phyloP scores from a whole-genome alignment of 2,797 vertebrate genomes.

The Aeoliscus strigatus region DNA sequence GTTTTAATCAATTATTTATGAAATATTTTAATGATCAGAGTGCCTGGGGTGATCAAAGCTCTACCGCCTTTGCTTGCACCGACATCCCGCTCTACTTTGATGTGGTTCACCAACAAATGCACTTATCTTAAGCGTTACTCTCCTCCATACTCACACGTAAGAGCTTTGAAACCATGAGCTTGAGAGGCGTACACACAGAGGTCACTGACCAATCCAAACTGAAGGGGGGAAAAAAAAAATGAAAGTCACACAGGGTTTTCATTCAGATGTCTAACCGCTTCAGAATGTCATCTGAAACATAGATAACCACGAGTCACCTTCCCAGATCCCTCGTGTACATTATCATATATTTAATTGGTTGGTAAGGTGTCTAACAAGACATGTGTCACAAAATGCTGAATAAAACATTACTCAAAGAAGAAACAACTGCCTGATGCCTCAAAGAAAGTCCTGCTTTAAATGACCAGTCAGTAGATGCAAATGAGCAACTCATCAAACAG shows the following conservation, averaged over 20 bases:
- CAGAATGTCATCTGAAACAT: conserved; percentile 48
- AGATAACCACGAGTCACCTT: conserved; percentile 53
- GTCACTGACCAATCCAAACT: conserved; percentile 52
- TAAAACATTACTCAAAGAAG: conserved; percentile 63
- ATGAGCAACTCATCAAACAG: conserved; percentile 47
- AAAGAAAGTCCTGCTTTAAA: conserved; percentile 49
- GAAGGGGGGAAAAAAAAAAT: background rate
- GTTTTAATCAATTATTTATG: conserved; percentile 85
- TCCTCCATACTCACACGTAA: conserved; percentile 54
- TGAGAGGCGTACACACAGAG: conserved; percentile 46
- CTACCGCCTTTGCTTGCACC: conserved; percentile 71
- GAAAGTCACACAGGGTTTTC: conserved; percentile 15
- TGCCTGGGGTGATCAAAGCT: conserved; percentile 79
- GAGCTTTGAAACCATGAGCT: conserved; percentile 59
- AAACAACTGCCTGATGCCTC: conserved; percentile 51
- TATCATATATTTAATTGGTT: conserved; percentile 73
- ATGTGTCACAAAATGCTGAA: conserved; percentile 62
- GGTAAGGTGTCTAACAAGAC: conserved; percentile 49
- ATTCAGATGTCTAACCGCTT: conserved; percentile 34
- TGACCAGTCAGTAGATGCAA: conserved; percentile 59
- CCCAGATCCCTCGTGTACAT: conserved; percentile 48
- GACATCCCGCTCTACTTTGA: conserved; percentile 75
- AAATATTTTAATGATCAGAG: conserved; percentile 84
- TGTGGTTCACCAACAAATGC: conserved; percentile 78
- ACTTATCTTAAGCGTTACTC: conserved; percentile 72